Evolutionary conservation across 2,113 vertebrate genomes (phyloP), one percentile per base, ranked within the genome.

Genomic region (Pedionomus torquatus): DNA sequence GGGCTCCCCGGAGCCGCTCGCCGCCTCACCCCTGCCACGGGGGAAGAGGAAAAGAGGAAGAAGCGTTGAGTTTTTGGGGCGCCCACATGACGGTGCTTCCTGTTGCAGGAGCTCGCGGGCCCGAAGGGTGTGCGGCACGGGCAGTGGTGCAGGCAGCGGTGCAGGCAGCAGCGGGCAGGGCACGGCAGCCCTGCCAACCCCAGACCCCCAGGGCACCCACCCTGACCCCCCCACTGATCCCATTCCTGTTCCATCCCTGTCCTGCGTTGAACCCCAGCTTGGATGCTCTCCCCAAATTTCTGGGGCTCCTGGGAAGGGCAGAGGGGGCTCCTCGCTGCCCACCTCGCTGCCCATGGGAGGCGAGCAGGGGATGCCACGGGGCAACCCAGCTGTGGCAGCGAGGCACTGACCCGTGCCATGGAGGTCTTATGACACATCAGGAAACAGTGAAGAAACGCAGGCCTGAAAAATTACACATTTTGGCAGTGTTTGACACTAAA

Each of bases 21-120:
- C 74, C 23, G 70, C 90, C 95, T 97, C 95, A 97, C 89, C 65
- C 35, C 97, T 93, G 93, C 51, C 89, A 14, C 77, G 15, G 90
- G 90, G 83, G 84, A 93, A 95, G 79, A 93, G 72, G 70, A 80
- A 90, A 95, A 89, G 95, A 96, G 95, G 93, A 97, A 94, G 95
- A 96, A 93, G 79, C 5, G 0, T 51, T 51, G 11, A 7, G 10
- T 39, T 88, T 91, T 63, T 6, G 51, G 77, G 90, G 87, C 65
- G 10, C 24, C 26, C 19, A 15, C 39, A 17, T 63, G 76, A 95
- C 43, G 17, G 19, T 0, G 5, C 20, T 97, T 97, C 96, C 96
- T 96, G 96, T 66, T 39, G 63, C 75, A 28, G 81, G 26, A 60
- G 71, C 37, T 51, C 2, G 4, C 0, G 4, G 69, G 86, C 54